Percentiles rank a stretch among this genome's conserved stretches.
Evolutionary conservation across 2,888 invertebrate species (phyloP).

Genomic region (Nomada flava): DNA sequence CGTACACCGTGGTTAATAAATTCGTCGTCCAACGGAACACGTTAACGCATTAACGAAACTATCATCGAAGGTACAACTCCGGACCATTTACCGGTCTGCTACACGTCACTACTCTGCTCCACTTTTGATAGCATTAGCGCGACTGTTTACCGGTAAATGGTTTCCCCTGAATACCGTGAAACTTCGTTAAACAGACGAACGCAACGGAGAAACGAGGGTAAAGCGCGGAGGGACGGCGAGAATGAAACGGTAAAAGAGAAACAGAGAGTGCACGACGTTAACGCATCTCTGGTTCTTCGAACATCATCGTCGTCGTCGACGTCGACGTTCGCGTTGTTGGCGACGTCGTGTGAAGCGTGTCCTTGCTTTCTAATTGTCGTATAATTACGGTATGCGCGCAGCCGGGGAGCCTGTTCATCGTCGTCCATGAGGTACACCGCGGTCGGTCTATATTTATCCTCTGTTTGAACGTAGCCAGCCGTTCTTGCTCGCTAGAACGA

Average conservation of each 20-base stretch:
- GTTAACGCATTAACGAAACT: slow-evolving; percentile 15
- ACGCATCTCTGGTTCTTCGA: background rate
- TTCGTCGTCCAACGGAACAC: slow-evolving; percentile 18
- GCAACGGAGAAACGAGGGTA: background rate
- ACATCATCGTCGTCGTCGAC: background rate
- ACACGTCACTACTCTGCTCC: background rate
- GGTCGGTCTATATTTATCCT: slow-evolving; percentile 69
- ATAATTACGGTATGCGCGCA: slow-evolving; percentile 66
- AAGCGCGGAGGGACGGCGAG: background rate
- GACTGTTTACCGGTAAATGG: slow-evolving; percentile 50
- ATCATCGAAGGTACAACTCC: slow-evolving; percentile 31
- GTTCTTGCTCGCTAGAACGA: slow-evolving; percentile 25
- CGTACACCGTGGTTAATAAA: slow-evolving; percentile 1
- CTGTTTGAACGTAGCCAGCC: slow-evolving; percentile 59
- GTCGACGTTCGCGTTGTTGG: slow-evolving; percentile 27
- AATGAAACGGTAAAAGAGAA: background rate
- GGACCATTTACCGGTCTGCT: slow-evolving; percentile 22
- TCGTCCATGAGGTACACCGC: slow-evolving; percentile 54
- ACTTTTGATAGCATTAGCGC: slow-evolving; percentile 54
- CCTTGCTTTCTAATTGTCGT: slow-evolving; percentile 78
- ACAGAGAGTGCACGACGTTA: background rate
- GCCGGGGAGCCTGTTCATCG: slow-evolving; percentile 47
- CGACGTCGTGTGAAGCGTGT: slow-evolving; percentile 60
- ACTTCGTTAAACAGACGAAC: slow-evolving; percentile 22
- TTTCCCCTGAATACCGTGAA: slow-evolving; percentile 40